Conservation (phyloP, 2,888 invertebrate genomes). For the Conistra vaccinii region DNA sequence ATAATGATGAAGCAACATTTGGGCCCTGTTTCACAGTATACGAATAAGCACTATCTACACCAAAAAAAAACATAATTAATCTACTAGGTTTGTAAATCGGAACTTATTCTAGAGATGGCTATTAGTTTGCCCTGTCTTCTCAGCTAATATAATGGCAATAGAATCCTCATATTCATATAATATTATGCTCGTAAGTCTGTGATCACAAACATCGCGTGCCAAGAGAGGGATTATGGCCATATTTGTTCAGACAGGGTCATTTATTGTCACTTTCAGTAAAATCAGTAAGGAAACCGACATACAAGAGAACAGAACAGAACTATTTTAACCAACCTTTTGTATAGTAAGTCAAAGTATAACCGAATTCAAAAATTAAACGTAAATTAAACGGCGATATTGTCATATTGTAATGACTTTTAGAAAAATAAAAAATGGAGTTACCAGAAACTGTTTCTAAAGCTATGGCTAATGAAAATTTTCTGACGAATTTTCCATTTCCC, state of each 20-base stretch:
- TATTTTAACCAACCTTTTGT: neutral
- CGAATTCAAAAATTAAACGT: neutral
- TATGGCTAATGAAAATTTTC: neutral
- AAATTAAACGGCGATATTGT: neutral
- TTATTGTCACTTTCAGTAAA: neutral
- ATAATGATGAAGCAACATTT: neutral
- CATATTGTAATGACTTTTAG: neutral
- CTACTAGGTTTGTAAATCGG: too few relatives aligned
- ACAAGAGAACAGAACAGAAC: neutral
- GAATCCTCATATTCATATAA: neutral
- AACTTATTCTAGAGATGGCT: neutral
- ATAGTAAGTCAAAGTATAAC: neutral
- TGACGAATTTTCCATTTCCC: neutral
- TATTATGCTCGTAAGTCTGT: neutral
- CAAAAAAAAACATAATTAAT: neutral
- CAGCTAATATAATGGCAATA: neutral
- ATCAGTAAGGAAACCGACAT: neutral
- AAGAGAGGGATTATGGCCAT: conserved; percentile 10
- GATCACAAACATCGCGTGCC: neutral
- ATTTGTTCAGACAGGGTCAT: neutral
- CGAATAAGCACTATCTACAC: too few relatives aligned
- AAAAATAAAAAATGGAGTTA: neutral
- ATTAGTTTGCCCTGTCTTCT: neutral
- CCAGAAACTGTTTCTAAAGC: neutral
- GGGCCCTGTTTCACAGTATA: neutral